Percentiles rank a stretch among this genome's conserved stretches.
Conservation (phyloP, 2,113 vertebrate genomes). For the Oreotrochilus melanogaster region DNA sequence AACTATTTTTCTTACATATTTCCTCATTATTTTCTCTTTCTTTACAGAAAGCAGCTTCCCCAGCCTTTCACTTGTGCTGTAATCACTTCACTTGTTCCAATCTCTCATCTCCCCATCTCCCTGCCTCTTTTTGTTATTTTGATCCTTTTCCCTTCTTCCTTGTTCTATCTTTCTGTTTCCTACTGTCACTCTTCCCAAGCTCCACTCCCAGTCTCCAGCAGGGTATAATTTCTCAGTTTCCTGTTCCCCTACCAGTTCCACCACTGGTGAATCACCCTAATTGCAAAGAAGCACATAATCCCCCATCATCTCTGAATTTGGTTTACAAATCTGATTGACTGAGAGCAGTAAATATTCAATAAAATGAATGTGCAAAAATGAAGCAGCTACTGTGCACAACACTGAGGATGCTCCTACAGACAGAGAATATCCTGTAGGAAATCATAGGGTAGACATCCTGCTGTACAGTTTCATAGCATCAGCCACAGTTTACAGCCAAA, state of each 20-base stretch:
- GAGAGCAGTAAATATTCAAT: neutral
- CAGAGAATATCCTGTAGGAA: neutral
- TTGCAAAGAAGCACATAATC: constrained; percentile 9
- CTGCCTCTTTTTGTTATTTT: neutral
- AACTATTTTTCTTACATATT: neutral
- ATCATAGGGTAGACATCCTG: neutral
- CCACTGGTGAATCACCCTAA: constrained; percentile 48
- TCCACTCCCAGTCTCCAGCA: neutral
- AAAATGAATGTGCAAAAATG: neutral
- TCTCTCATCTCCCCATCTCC: neutral
- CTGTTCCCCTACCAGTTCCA: neutral
- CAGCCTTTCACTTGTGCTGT: neutral
- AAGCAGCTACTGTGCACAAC: neutral
- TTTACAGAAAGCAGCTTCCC: neutral
- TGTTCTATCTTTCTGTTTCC: neutral
- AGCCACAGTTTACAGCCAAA: neutral
- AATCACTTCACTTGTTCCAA: neutral
- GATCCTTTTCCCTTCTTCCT: neutral
- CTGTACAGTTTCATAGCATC: neutral
- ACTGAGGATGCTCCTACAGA: neutral
- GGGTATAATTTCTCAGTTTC: constrained; percentile 5
- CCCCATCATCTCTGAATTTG: constrained; percentile 45
- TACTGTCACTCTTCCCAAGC: neutral
- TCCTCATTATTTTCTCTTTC: neutral
- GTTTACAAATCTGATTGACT: constrained; percentile 34